A percentile compares a stretch with the other conserved stretches of the same genome.
Evolutionary conservation across 2,113 vertebrate species (phyloP).

Genomic region (Lycaon pictus): DNA sequence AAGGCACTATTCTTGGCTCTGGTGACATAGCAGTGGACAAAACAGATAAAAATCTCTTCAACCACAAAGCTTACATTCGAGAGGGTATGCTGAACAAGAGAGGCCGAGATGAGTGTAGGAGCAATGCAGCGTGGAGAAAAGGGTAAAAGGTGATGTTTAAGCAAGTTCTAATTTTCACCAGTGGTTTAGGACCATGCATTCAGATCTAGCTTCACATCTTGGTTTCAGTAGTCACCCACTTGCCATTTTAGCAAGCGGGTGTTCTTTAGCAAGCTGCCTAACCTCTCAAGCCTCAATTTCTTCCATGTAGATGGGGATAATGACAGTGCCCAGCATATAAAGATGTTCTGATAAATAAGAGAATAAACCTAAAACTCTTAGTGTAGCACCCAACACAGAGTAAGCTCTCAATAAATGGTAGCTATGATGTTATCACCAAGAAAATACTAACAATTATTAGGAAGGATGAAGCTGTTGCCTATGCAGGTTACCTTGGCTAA

Average conservation of each 20-base stretch:
- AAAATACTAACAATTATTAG: background rate
- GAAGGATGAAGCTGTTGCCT: background rate
- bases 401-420: background rate
- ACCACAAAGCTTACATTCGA: background rate
- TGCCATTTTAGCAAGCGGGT: background rate
- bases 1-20: background rate
- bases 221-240: background rate
- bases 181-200: background rate
- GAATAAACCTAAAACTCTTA: background rate
- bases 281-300: background rate
- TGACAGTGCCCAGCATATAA: background rate
- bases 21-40: background rate
- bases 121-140: background rate
- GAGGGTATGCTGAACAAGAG: background rate
- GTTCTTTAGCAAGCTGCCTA: background rate
- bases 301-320: background rate
- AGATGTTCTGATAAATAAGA: background rate
- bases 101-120: background rate
- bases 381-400: background rate
- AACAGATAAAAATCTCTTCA: conserved; percentile 15
- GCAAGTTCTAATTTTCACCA: background rate
- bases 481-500: background rate
- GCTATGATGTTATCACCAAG: background rate
- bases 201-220: background rate
- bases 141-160: background rate